phyloP scores from a whole-genome alignment of 2,888 invertebrate species.

The Ligdia adustata region DNA sequence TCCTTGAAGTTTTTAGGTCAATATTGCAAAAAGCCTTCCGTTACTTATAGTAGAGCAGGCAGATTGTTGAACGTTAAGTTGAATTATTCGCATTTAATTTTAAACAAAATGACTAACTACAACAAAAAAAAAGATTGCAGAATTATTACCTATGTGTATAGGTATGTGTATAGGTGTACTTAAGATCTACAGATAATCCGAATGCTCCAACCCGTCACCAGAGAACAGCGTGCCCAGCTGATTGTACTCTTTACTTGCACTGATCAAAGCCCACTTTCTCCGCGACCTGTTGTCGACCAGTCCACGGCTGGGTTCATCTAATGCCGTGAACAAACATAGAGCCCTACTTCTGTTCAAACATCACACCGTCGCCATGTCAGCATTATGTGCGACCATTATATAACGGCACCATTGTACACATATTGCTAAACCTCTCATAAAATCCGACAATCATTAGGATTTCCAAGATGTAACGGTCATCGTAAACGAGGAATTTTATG shows the following conservation, averaged over 20 bases:
- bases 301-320: constrained; percentile 15
- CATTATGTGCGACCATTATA: constrained; percentile 11
- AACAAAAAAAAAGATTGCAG: too few relatives aligned
- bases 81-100: too few relatives aligned
- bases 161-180: too few relatives aligned
- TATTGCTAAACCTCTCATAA: constrained; percentile 18
- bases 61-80: too few relatives aligned
- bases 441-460: constrained; percentile 22
- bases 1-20: too few relatives aligned
- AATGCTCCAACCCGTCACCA: too few relatives aligned
- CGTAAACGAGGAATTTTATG: constrained; percentile 3
- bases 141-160: too few relatives aligned
- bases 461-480: constrained; percentile 9
- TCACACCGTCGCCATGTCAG: constrained; percentile 10
- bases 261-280: constrained; percentile 19
- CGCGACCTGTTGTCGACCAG: constrained; percentile 1
- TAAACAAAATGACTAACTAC: too few relatives aligned
- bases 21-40: too few relatives aligned
- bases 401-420: constrained; percentile 18
- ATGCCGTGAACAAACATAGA: constrained; percentile 14
- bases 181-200: too few relatives aligned
- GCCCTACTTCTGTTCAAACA: constrained; percentile 19
- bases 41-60: too few relatives aligned
- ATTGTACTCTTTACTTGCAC: background rate
- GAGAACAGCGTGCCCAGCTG: too few relatives aligned